Evolutionary conservation across 2,797 vertebrate species (phyloP).

Genomic region (Brachyrhaphis roseni): DNA sequence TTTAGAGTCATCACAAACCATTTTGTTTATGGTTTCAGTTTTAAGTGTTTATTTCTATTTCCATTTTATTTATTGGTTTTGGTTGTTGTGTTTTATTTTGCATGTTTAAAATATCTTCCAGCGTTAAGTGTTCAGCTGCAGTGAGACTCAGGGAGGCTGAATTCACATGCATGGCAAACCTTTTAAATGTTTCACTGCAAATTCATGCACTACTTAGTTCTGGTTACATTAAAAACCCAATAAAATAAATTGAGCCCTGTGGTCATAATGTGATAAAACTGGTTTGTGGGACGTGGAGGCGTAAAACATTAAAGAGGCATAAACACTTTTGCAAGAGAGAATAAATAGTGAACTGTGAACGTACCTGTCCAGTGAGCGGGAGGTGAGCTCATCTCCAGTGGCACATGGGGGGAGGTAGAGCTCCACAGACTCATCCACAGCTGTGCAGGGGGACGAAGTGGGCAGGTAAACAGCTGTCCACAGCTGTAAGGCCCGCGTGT

Average conservation of each 20-base stretch:
- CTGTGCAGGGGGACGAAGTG: constrained; percentile 92
- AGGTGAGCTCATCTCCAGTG: constrained; percentile 90
- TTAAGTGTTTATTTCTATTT: too few relatives aligned
- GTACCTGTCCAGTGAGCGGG: constrained; percentile 92
- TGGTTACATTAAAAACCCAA: neutral
- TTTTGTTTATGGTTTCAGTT: too few relatives aligned
- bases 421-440: constrained; percentile 95
- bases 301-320: neutral
- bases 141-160: neutral
- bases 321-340: neutral
- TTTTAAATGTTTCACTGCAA: neutral
- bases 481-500: constrained; percentile 93
- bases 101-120: too few relatives aligned
- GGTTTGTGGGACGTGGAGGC: too few relatives aligned
- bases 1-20: too few relatives aligned
- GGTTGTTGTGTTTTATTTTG: too few relatives aligned
- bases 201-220: neutral
- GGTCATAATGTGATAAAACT: neutral
- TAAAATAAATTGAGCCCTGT: neutral
- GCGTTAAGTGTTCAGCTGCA: too few relatives aligned
- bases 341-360: neutral
- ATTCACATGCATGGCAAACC: neutral
- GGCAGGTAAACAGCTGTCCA: constrained; percentile 98
- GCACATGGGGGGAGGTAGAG: constrained; percentile 87
- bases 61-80: too few relatives aligned